Conservation (phyloP, 2,113 vertebrate genomes). For the Dasyurus viverrinus region DNA sequence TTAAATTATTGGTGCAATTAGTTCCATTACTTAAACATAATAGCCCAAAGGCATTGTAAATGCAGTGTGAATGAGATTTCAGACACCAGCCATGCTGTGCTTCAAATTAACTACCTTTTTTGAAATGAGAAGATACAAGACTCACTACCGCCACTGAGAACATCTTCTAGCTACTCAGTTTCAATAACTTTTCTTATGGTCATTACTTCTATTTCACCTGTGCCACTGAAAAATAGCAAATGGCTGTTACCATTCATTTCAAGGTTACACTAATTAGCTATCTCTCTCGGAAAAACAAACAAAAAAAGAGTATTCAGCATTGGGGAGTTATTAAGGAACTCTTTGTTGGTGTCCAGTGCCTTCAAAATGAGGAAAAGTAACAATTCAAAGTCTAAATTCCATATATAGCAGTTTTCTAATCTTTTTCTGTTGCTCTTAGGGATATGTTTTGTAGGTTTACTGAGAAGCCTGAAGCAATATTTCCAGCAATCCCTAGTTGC, state of each 20-base stretch:
- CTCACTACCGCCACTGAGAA: background rate
- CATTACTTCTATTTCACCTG: fast-evolving
- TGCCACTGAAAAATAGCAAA: background rate
- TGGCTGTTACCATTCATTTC: fast-evolving
- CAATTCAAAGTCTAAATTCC: slow-evolving; percentile 42
- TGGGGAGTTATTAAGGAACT: background rate
- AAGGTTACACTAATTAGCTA: background rate
- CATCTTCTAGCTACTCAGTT: background rate
- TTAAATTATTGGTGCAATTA: slow-evolving; percentile 14
- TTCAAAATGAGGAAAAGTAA: slow-evolving; percentile 26
- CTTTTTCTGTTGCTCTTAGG: slow-evolving; percentile 2
- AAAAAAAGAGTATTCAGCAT: background rate
- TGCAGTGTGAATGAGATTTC: background rate
- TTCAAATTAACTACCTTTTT: slow-evolving; percentile 47
- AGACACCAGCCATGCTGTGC: background rate
- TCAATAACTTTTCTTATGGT: too few relatives aligned
- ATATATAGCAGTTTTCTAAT: slow-evolving; percentile 18
- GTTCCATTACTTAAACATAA: slow-evolving; percentile 1
- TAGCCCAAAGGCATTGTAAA: slow-evolving; percentile 27
- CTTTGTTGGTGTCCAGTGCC: background rate
- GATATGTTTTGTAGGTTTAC: slow-evolving; percentile 61
- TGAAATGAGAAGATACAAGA: background rate
- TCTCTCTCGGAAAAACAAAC: background rate
- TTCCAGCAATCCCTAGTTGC: slow-evolving; percentile 51
- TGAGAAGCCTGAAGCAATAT: slow-evolving; percentile 61